Percentiles rank a stretch among this genome's conserved stretches.
Conservation (phyloP, 2,797 vertebrate species). For the Pseudochirops cupreus region DNA sequence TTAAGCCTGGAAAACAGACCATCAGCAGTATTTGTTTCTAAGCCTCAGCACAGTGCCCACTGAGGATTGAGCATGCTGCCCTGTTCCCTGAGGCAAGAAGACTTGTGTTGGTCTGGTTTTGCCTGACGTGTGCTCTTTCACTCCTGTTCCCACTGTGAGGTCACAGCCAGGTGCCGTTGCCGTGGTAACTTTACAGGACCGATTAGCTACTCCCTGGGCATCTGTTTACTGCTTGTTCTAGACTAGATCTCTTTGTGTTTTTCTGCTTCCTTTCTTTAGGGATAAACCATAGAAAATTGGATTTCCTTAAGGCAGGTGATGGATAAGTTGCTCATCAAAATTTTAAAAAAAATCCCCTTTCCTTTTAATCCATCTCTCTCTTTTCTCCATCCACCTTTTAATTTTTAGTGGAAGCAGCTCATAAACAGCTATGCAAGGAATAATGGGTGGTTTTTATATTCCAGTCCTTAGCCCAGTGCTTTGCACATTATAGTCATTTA, state of each 20-base stretch:
- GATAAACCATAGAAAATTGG: not conserved
- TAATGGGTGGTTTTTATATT: not conserved
- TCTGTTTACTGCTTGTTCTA: conserved; percentile 30
- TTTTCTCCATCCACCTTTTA: not conserved
- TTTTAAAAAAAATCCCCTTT: not conserved
- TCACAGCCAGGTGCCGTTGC: conserved; percentile 63
- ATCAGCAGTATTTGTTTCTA: conserved; percentile 7
- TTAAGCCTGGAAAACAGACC: not conserved
- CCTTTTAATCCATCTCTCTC: not conserved
- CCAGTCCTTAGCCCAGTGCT: not conserved
- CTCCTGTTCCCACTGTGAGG: conserved; percentile 42
- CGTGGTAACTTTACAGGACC: conserved; percentile 44
- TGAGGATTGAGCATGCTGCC: conserved; percentile 12
- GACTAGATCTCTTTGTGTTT: not conserved
- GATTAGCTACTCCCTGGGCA: conserved; percentile 19
- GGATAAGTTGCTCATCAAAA: not conserved
- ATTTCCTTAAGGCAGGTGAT: not conserved
- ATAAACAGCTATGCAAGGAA: conserved; percentile 3
- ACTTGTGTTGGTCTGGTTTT: conserved; percentile 55
- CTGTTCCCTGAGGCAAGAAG: conserved; percentile 42
- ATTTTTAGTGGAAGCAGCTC: not conserved
- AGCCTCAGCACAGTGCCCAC: not conserved
- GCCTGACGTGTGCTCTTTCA: conserved; percentile 1
- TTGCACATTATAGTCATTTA: not conserved
- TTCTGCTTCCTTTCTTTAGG: conserved; percentile 52